Evolutionary conservation across 2,797 vertebrate genomes (phyloP), one percentile per base, ranked within the genome.

Genomic region (Pteronotus mesoamericanus): DNA sequence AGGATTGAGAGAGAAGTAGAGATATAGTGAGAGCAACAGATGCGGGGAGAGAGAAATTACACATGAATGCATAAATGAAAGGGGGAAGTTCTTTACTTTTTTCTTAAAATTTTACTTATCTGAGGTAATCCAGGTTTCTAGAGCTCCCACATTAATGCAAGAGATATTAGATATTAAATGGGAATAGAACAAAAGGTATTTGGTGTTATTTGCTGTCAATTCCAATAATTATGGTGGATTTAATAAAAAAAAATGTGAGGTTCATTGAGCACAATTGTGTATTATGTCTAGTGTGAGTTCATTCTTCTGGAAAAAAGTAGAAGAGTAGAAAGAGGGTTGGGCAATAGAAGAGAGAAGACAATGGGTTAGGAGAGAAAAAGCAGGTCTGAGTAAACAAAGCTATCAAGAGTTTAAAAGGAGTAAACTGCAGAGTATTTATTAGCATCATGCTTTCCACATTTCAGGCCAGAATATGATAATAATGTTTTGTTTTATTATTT

Each of bases 381-480:
- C 26, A 21, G 46, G 3, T 57, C 44, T 94, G 22, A 86, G 51
- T 72, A 84, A 95, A 94, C n/a, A 84, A 29, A 4, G 53, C 94
- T 78, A 61, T 32, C 86, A 46, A 32, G 34, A 69, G 18, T 74
- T 55, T 69, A 24, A 86, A 86, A 94, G 11, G 85, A 84, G 57
- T 1, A 55, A 88, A 5, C 11, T 34, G 90, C 0, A 91, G 96
- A 86, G 26, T 77, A 96, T 96, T 95, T 0, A 80, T 95, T 86
- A 92, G 69, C 83, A 53, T 32, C 79, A 92, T 94, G 85, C 75
- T 98, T 98, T 96, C 78, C 96, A 94, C 97, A 94, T 96, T 97
- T 98, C 89, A 96, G 5, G 29, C 44, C 82, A 95, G 85, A 98
- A 97, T 91, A 94, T 95, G 86, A 69, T 94, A 97, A 93, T 95